These are phyloP conservation scores for Zosterops japonicus DNA, from an alignment of 2,113 vertebrate genomes.

Conservation along the genomic window DNA sequence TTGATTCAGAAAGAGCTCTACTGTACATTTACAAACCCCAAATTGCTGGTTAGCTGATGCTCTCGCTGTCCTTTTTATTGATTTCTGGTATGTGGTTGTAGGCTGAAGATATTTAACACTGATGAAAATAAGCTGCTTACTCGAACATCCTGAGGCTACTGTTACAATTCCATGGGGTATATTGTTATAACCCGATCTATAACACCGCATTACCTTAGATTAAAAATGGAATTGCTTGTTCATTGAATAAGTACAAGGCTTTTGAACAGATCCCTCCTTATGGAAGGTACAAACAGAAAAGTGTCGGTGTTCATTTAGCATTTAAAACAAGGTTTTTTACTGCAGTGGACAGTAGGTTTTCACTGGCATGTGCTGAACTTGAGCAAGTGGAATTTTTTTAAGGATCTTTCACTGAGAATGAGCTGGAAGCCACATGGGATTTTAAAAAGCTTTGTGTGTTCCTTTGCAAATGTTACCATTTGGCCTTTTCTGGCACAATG, in stretches of 20 bases:
- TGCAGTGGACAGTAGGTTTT: neutral
- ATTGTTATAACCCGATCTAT: neutral
- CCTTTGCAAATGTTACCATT: neutral
- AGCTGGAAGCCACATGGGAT: neutral
- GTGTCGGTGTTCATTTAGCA: neutral
- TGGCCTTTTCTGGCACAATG: rapidly evolving
- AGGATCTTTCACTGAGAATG: neutral
- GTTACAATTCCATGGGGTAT: neutral
- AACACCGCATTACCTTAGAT: neutral
- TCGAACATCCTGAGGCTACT: neutral
- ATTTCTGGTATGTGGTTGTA: neutral
- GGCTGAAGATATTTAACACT: neutral
- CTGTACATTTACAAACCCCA: neutral
- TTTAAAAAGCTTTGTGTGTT: neutral
- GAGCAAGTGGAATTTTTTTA: neutral
- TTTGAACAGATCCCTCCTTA: neutral
- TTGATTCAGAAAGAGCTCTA: neutral
- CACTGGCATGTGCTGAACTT: neutral
- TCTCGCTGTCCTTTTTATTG: neutral
- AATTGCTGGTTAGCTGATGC: neutral
- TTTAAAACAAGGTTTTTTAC: neutral
- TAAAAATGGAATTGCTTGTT: neutral
- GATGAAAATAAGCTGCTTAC: neutral
- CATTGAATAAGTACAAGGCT: neutral
- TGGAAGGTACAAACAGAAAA: neutral